Evolutionary conservation across 2,797 vertebrate genomes (phyloP), one percentile per base, ranked within the genome.

Genomic region (Poeciliopsis infans): DNA sequence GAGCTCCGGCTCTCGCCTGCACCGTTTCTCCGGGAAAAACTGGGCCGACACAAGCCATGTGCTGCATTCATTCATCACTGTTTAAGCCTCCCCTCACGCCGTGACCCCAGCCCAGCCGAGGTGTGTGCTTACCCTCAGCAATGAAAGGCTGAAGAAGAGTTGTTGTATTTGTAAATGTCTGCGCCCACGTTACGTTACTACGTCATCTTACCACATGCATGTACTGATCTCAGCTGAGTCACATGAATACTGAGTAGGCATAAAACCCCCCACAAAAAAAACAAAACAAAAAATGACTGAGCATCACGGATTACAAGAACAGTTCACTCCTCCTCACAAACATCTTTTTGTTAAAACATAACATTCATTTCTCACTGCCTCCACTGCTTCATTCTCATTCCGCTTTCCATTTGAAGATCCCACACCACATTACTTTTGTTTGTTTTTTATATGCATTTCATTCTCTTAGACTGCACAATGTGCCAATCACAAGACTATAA

Each of bases 181-280:
- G 66, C 15, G 8, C 49, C 46, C 53, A 68, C 47, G 43, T 78
- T 43, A 25, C 76, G 76, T 83, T 75, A 64, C 78, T 77, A 69
- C n/a, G 11, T 89, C 87, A 85, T 91, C 77, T 78, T 79, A 49
- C 83, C 86, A 90, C 87, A 84, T 91, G 79, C 80, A 53, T 91
- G 87, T 64, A 28, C 47, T 74, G 83, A 77, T 86, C 85, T 89
- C 83, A 79, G 81, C 85, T 92, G 89, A 93, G 86, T 87, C 94
- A 93, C 86, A 87, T 89, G 92, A 88, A 93, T 88, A 92, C 79
- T 89, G 87, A 92, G 91, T 87, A 92, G 91, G 91, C 91, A 91
- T 83, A 81, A 77, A 80, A 1, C 5, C 47, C 47, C 0, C 5
- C 36, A 4, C 36, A 5, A 66, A 43, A 51, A 2, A 53, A 47